phyloP scores from a whole-genome alignment of 1,140 invertebrate species.

The Diploscapter pachys region DNA sequence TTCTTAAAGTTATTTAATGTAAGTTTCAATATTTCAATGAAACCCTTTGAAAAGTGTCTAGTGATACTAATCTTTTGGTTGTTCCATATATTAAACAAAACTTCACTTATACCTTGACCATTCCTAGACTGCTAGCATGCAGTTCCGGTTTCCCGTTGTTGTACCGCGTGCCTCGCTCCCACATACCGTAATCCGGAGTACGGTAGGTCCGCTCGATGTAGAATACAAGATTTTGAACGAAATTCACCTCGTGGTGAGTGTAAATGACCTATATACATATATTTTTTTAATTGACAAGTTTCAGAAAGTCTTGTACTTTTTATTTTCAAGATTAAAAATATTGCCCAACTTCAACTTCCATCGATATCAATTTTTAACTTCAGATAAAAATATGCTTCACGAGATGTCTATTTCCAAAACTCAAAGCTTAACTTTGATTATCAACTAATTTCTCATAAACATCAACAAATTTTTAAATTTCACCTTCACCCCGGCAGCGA shows the following conservation, averaged over 20 bases:
- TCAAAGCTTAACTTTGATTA: no score
- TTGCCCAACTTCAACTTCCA: not conserved
- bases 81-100: no score
- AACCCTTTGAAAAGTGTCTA: constrained; percentile 9
- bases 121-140: constrained; percentile 72
- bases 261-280: constrained; percentile 79
- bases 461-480: not conserved
- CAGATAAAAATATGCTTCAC: constrained; percentile 16
- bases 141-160: constrained; percentile 97
- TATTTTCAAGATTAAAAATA: no score
- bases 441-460: no score
- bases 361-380: constrained; percentile 8
- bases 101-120: constrained; percentile 45
- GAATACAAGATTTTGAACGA: constrained; percentile 97
- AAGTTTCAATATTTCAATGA: not conserved
- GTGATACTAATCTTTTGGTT: no score
- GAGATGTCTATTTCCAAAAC: no score
- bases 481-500: constrained; percentile 75
- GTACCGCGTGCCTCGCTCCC: constrained; percentile 95
- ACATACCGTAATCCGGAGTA: constrained; percentile 97
- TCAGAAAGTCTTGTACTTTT: no score
- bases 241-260: constrained; percentile 95
- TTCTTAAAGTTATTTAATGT: no score
- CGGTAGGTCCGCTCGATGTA: constrained; percentile 97
- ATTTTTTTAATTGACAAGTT: no score